Conservation (phyloP, 2,888 invertebrate genomes). For the Agrochola litura region DNA sequence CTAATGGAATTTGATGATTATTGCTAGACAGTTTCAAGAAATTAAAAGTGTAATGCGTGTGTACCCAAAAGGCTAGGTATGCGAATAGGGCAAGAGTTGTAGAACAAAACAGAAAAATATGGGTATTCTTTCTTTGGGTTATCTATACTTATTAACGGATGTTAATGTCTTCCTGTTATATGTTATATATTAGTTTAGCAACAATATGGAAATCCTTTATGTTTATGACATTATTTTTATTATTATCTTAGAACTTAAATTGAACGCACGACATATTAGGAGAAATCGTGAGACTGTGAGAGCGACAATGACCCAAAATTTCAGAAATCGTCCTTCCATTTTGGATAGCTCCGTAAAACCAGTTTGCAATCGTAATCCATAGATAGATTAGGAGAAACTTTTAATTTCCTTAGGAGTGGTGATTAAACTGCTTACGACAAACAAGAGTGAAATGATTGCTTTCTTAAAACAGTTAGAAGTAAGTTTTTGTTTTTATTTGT, state of each 20-base stretch:
- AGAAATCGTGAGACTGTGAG: slow-evolving; percentile 38
- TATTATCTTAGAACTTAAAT: slow-evolving; percentile 2
- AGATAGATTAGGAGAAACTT: slow-evolving; percentile 49
- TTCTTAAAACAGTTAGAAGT: slow-evolving; percentile 36
- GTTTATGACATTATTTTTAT: too few species aligned
- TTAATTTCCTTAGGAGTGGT: slow-evolving; percentile 42
- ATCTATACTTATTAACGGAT: neutral
- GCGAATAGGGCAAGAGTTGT: too few species aligned
- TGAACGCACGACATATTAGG: slow-evolving; percentile 12
- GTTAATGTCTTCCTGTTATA: too few species aligned
- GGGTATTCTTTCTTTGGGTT: neutral
- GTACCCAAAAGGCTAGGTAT: too few species aligned
- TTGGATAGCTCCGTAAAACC: slow-evolving; percentile 19
- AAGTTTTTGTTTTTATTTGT: slow-evolving; percentile 54
- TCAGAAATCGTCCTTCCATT: slow-evolving; percentile 37
- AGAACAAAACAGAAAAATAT: neutral
- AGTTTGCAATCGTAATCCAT: slow-evolving; percentile 35
- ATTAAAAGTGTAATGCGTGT: neutral
- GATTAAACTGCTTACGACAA: slow-evolving; percentile 14
- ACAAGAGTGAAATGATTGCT: slow-evolving; percentile 54
- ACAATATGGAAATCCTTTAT: too few species aligned
- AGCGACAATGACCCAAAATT: slow-evolving; percentile 12
- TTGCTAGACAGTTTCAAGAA: neutral
- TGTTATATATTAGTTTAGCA: neutral
- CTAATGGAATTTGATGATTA: too few species aligned